These are phyloP conservation scores for Oryzias melastigma DNA, from an alignment of 2,113 vertebrate genomes.

Conservation along the genomic window DNA sequence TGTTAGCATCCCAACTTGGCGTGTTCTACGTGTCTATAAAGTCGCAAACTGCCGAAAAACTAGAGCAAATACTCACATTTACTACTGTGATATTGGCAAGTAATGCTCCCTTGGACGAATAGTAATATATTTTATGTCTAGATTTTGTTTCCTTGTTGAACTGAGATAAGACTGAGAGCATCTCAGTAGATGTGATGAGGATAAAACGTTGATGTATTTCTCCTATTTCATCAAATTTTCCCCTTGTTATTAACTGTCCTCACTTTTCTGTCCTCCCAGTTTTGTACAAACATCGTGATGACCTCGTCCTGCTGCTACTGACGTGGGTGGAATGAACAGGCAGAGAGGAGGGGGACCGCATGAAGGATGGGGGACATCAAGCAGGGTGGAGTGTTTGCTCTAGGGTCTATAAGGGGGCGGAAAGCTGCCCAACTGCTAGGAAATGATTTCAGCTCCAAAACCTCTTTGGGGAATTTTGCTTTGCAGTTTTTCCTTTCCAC, in stretches of 20 bases:
- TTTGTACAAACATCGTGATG: constrained; percentile 2
- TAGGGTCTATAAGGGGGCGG: neutral
- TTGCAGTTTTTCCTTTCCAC: constrained; percentile 11
- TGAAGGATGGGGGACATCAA: neutral
- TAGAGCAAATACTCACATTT: too few relatives aligned
- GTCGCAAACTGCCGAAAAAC: too few relatives aligned
- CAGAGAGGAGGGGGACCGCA: neutral
- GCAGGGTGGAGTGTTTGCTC: constrained; percentile 17
- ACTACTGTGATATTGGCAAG: too few relatives aligned
- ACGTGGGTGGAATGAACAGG: constrained; percentile 20
- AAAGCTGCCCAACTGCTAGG: neutral
- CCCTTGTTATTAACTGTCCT: neutral
- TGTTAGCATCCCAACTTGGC: too few relatives aligned
- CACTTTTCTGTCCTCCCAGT: constrained; percentile 2
- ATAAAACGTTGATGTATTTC: neutral
- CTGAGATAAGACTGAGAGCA: too few relatives aligned
- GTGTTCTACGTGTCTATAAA: too few relatives aligned
- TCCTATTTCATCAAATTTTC: neutral
- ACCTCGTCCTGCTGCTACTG: constrained; percentile 11
- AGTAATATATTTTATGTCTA: too few relatives aligned
- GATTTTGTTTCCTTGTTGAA: too few relatives aligned
- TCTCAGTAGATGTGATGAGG: too few relatives aligned
- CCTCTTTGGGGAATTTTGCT: constrained; percentile 8
- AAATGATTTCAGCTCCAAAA: constrained; percentile 24
- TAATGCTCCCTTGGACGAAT: too few relatives aligned